Percentiles rank a stretch among this genome's conserved stretches.
Conservation (phyloP, 2,797 vertebrate genomes). For the Crypturellus tataupa region DNA sequence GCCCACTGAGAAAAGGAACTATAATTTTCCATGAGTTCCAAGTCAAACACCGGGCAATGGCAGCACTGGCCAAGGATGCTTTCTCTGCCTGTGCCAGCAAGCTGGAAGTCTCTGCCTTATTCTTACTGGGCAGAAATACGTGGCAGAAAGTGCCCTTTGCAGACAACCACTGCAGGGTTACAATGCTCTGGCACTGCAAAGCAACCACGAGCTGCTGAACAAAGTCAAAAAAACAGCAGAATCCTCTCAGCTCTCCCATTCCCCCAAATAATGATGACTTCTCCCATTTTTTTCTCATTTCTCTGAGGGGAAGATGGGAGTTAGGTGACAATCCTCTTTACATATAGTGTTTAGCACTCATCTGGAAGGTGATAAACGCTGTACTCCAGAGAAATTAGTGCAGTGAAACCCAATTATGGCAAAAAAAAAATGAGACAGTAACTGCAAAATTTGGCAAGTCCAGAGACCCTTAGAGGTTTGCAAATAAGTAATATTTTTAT, state of each 20-base stretch:
- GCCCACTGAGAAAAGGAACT: not conserved
- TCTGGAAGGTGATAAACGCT: not conserved
- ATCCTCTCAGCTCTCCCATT: not conserved
- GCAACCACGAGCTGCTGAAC: not conserved
- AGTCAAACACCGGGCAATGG: not conserved
- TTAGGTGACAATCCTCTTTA: not conserved
- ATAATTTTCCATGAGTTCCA: not conserved
- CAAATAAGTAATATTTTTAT: not conserved
- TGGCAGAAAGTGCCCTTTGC: not conserved
- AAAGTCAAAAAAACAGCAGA: not conserved
- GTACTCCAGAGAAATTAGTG: not conserved
- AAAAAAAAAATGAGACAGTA: not conserved
- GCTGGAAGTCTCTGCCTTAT: not conserved
- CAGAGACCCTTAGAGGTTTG: not conserved
- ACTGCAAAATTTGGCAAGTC: not conserved
- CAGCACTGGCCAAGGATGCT: not conserved
- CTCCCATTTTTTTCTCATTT: not conserved
- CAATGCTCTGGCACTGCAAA: not conserved
- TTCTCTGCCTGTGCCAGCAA: not conserved
- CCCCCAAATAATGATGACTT: not conserved
- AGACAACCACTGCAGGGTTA: fast-evolving
- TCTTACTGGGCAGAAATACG: not conserved
- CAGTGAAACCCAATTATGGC: not conserved
- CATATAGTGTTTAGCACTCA: not conserved
- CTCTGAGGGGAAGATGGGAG: not conserved